Evolutionary conservation across 2,113 vertebrate species (phyloP).

Genomic region (Passer domesticus): DNA sequence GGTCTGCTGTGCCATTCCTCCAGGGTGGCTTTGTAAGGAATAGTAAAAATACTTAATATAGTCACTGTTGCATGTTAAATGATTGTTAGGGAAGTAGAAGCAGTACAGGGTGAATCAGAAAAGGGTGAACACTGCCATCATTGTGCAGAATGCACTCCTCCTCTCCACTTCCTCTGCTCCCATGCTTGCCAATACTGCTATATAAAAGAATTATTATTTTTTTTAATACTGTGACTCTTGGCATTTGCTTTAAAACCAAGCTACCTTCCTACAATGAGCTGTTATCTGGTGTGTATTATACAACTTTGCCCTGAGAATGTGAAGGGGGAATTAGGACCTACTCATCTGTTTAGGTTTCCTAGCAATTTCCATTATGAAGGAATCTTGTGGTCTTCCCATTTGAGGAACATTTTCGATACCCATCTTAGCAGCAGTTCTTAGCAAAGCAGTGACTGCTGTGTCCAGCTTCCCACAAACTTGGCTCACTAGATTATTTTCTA

Average conservation of each 20-base stretch:
- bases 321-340: not conserved
- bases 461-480: not conserved
- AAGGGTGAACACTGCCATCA: not conserved
- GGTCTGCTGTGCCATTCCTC: slow-evolving; percentile 47
- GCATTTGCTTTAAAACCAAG: not conserved
- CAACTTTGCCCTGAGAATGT: not conserved
- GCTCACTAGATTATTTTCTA: not conserved
- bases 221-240: not conserved
- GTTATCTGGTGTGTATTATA: rapidly evolving
- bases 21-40: slow-evolving; percentile 63
- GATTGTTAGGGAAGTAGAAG: slow-evolving; percentile 37
- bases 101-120: not conserved
- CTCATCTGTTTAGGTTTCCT: not conserved
- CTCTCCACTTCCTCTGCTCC: not conserved
- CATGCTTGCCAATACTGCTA: not conserved
- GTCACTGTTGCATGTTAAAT: slow-evolving; percentile 40
- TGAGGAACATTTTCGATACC: not conserved
- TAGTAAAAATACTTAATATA: slow-evolving; percentile 54
- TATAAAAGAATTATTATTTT: not conserved
- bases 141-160: not conserved
- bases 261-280: not conserved
- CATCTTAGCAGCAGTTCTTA: not conserved
- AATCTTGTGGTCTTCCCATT: not conserved
- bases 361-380: not conserved
- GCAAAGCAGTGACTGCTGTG: not conserved